Base-by-base conservation (phyloP, 2,113 vertebrate genomes). In the Lepidothrix coronata region DNA sequence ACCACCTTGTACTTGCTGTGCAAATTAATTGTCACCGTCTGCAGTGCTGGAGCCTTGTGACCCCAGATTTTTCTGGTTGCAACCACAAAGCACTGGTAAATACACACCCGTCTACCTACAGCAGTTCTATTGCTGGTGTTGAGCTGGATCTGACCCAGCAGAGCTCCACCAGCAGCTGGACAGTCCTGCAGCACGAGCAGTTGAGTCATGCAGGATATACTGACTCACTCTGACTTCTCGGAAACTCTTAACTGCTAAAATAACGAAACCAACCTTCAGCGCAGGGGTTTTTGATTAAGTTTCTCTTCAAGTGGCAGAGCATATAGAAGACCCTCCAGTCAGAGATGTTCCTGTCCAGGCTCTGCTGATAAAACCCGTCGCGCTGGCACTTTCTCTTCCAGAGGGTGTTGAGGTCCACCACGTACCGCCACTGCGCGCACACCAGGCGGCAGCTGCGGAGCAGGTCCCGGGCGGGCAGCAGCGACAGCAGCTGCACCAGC, bases 361-460 rank as follows among this genome's bases (percentile, higher is more conserved):
- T 66, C 44, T 86, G 89, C 0, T 22, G 6, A 6, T 96, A 89
- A 21, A 97, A 97, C 11, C 98, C 98, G 3, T 98, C 97, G 0
- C 85, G 97, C 43, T 98, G 92, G 86, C 98, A 98, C 78, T 98
- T 98, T 46, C 95, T 93, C 13, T 98, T 98, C 98, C 98, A 98
- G 0, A 98, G 95, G 11, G 97, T 97, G 49, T 88, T 54, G 1
- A 98, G 96, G n/a, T 98, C 97, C 23, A 98, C 97, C 95, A 98
- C 91, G 51, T 98, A 89, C 0, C 97, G 91, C 98, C 98, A 98
- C 74, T 97, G 96, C 37, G 55, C 20, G 85, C 98, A 98, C 28
- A 98, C 98, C 1, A 71, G 87, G 1, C 98, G 89, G 95, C 98
- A 98, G 46, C 11, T 24, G 41, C 72, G 12, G 19, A 98, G 17